Conservation (phyloP, 2,113 vertebrate species). For the Siniperca knerii region DNA sequence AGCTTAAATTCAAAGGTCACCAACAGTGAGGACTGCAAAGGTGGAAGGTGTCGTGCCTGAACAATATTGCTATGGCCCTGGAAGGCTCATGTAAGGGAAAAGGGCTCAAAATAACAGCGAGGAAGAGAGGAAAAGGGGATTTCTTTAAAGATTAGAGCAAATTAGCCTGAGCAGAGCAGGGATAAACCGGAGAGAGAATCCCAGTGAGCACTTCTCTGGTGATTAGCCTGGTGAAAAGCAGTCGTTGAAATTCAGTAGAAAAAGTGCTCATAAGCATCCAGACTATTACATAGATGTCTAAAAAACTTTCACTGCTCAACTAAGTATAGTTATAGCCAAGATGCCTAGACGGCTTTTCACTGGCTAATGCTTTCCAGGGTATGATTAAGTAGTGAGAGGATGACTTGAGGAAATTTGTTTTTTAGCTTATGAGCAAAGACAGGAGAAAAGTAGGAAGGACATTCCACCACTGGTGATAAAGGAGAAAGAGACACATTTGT, state of each 20-base stretch:
- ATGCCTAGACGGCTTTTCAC: constrained; percentile 2
- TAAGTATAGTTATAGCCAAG: constrained; percentile 25
- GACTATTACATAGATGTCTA: constrained; percentile 21
- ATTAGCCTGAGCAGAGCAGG: constrained; percentile 50
- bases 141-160: constrained; percentile 64
- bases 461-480: constrained; percentile 1
- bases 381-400: constrained; percentile 42
- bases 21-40: neutral
- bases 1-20: neutral
- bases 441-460: neutral
- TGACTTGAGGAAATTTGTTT: constrained; percentile 23
- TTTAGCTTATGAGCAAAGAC: constrained; percentile 22
- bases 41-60: neutral
- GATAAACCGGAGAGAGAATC: constrained; percentile 41
- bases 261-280: constrained; percentile 21
- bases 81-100: constrained; percentile 15
- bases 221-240: constrained; percentile 54
- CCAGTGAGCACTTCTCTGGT: constrained; percentile 23
- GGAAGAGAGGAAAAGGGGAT: constrained; percentile 42
- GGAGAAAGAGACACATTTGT: neutral
- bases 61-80: neutral
- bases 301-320: constrained; percentile 25
- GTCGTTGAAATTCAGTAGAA: constrained; percentile 6
- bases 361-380: constrained; percentile 18
- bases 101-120: constrained; percentile 43